These are phyloP conservation scores for Hypselothyrea guttata DNA, from an alignment of 2,888 invertebrate genomes.

Conservation along the genomic window DNA sequence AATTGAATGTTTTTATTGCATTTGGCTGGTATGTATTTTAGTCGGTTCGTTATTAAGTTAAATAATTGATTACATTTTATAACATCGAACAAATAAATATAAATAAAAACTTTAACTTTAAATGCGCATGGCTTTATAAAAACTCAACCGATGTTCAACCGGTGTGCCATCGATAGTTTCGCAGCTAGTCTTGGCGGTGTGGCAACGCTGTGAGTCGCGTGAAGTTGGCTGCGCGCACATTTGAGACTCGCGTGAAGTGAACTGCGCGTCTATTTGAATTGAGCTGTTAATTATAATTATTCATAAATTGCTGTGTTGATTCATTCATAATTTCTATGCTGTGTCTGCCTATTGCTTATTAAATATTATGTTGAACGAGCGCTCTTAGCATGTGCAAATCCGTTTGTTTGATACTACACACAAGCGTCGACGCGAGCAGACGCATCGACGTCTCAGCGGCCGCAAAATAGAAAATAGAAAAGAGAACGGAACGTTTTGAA, in stretches of 20 bases:
- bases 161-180: too few species aligned
- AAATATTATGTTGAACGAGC: constrained; percentile 25
- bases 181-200: too few species aligned
- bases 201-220: constrained; percentile 23
- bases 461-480: constrained; percentile 32
- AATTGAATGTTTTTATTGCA: too few species aligned
- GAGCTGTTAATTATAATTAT: constrained; percentile 25
- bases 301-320: constrained; percentile 8
- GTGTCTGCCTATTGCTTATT: constrained; percentile 29
- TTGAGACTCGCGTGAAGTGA: constrained; percentile 20
- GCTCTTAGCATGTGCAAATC: neutral
- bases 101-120: too few species aligned
- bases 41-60: too few species aligned
- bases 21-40: too few species aligned
- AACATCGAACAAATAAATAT: too few species aligned
- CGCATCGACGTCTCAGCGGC: constrained; percentile 46
- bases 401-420: constrained; percentile 40
- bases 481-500: constrained; percentile 33
- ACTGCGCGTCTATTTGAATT: constrained; percentile 19
- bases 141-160: too few species aligned
- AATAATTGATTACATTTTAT: too few species aligned
- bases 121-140: too few species aligned
- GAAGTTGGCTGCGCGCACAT: constrained; percentile 36
- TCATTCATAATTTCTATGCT: constrained; percentile 17
- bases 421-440: constrained; percentile 57